Evolutionary conservation across 2,113 vertebrate species (phyloP), one percentile per base, ranked within the genome.

Genomic region (Cyprinodon tularosa): DNA sequence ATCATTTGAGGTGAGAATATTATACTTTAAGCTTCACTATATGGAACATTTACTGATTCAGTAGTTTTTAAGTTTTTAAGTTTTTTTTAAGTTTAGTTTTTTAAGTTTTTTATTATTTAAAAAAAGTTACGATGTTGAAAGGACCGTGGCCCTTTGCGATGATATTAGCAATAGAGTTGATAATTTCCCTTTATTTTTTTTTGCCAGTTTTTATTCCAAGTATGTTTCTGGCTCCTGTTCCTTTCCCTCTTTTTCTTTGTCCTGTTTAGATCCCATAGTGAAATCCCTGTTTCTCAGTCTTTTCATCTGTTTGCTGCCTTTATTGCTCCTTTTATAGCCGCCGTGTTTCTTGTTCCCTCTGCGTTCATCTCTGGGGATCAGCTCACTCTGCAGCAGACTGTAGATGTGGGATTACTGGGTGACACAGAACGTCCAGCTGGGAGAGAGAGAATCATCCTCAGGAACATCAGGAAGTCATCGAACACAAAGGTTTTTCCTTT

Each of bases 381-480:
- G 39, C 66, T 78, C 66, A 66, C n/a, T 71, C 15, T 74, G 64
- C 64, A 48, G 66, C 48, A 36, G 65, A 78, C 39, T 48, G 72
- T 42, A 66, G 38, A 75, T 42, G 14, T 73, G 40, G 76, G 79
- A 81, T 71, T 72, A 84, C 20, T 71, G 76, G 72, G 61, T 79
- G 50, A 40, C 14, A 36, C 20, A 37, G 38, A 36, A 42, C 77
- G 72, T 66, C 69, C 62, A 78, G 39, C 7, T 36, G 77, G 29
- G 66, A 68, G 44, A 61, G 61, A 70, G 60, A 72, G 79, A 62
- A 8, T 38, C 63, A 40, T 66, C 45, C 64, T 11, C 53, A 63
- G 82, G 64, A 65, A 50, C 59, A 50, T 17, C 73, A 72, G 67
- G 66, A 48, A 59, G 74, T 67, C 69, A 66, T 10, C 37, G 64